Conservation (phyloP, 1,140 invertebrate genomes). For the Drosophila virilis region DNA sequence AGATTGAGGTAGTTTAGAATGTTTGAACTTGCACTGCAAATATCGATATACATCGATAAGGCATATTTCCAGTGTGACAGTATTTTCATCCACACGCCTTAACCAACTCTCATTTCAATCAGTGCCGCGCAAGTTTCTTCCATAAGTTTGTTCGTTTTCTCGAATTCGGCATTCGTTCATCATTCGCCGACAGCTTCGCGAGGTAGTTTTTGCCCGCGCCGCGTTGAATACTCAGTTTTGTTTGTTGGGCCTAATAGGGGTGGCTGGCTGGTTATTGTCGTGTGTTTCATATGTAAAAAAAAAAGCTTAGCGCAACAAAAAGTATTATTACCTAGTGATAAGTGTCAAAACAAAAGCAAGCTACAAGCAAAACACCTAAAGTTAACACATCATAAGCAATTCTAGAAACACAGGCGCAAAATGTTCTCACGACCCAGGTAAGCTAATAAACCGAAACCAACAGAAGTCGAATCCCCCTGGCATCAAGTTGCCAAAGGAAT, state of each 20-base stretch:
- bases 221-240: slow-evolving; percentile 41
- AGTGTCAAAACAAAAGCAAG: slow-evolving; percentile 41
- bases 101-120: slow-evolving; percentile 23
- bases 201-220: slow-evolving; percentile 28
- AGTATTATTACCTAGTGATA: slow-evolving; percentile 58
- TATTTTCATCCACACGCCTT: background rate
- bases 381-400: slow-evolving; percentile 53
- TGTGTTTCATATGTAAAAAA: slow-evolving; percentile 30
- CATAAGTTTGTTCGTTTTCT: slow-evolving; percentile 6
- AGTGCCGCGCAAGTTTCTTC: slow-evolving; percentile 34
- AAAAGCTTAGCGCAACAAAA: slow-evolving; percentile 30
- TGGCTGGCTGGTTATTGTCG: slow-evolving; percentile 38
- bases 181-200: slow-evolving; percentile 46
- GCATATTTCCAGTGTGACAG: background rate
- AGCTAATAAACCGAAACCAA: slow-evolving; percentile 33
- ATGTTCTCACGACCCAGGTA: slow-evolving; percentile 79
- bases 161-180: slow-evolving; percentile 34
- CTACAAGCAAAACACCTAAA: slow-evolving; percentile 12
- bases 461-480: slow-evolving; percentile 3
- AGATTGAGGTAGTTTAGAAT: no score
- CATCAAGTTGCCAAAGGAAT: slow-evolving; percentile 26
- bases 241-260: slow-evolving; percentile 32
- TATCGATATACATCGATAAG: slow-evolving; percentile 10
- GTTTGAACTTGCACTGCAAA: background rate
- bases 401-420: slow-evolving; percentile 43